Conservation (phyloP, 2,797 vertebrate genomes). For the Macroramphosus scolopax region DNA sequence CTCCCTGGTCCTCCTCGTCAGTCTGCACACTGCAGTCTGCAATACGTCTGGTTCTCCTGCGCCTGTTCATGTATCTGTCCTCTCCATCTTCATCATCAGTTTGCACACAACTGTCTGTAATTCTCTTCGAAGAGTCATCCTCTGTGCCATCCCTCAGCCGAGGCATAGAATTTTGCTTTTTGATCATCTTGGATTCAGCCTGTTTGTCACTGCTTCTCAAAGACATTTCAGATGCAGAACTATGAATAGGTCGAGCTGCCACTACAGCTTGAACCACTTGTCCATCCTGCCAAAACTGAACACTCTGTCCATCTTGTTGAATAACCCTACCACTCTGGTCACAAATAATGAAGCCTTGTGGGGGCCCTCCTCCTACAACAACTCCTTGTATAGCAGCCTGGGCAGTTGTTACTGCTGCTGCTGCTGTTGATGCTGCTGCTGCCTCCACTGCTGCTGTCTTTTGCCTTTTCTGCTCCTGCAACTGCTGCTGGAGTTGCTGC, state of each 20-base stretch:
- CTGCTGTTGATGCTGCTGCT: constrained; percentile 83
- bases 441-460: constrained; percentile 86
- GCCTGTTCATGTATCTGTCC: constrained; percentile 87
- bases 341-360: constrained; percentile 80
- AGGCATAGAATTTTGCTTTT: constrained; percentile 97
- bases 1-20: constrained; percentile 93
- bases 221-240: constrained; percentile 94
- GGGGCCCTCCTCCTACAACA: constrained; percentile 77
- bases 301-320: constrained; percentile 87
- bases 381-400: constrained; percentile 87
- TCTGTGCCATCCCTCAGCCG: constrained; percentile 89
- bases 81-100: constrained; percentile 97
- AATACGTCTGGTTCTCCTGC: constrained; percentile 88
- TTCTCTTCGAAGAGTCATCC: constrained; percentile 85
- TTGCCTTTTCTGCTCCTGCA: constrained; percentile 97
- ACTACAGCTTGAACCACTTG: constrained; percentile 82
- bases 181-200: constrained; percentile 84
- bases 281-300: constrained; percentile 89
- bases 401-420: constrained; percentile 85
- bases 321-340: constrained; percentile 86
- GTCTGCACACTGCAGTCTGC: constrained; percentile 97
- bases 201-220: constrained; percentile 88
- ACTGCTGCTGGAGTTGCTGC: constrained; percentile 97
- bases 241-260: constrained; percentile 87
- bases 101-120: constrained; percentile 93